Evolutionary conservation across 1,140 invertebrate species (phyloP).

Genomic region (Triops longicaudatus): DNA sequence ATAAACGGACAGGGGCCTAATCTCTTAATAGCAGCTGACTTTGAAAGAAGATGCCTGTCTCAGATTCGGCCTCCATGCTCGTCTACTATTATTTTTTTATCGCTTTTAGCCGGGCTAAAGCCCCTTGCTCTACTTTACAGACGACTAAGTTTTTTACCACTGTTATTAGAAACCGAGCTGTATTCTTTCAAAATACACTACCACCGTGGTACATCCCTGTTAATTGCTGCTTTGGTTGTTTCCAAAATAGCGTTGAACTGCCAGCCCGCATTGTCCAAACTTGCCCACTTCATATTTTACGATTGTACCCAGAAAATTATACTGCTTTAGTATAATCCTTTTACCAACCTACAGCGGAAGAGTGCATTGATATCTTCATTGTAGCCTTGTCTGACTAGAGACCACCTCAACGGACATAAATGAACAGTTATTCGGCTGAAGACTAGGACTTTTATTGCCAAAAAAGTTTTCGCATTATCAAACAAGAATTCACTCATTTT

Average conservation of each 20-base stretch:
- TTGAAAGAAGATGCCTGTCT: not conserved
- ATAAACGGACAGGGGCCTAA: not conserved
- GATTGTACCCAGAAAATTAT: not conserved
- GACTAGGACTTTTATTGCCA: constrained; percentile 11
- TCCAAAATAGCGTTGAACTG: not conserved
- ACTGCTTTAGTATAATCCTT: not conserved
- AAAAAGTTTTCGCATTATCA: not conserved
- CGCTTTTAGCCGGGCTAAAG: not conserved
- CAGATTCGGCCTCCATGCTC: not conserved
- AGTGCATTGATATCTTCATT: not conserved
- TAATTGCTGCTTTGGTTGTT: not conserved
- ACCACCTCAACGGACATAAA: not conserved
- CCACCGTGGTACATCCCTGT: not conserved
- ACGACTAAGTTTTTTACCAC: constrained; percentile 1
- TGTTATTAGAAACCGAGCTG: not conserved
- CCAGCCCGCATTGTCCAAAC: not conserved
- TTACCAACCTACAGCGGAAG: not conserved
- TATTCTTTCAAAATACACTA: not conserved
- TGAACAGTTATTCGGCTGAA: not conserved
- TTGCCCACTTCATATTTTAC: not conserved
- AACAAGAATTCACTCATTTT: not conserved
- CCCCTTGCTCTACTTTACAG: not conserved
- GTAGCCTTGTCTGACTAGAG: not conserved
- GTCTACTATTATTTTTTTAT: not conserved
- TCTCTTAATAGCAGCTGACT: not conserved